Conservation (phyloP, 2,888 invertebrate species). For the Phrixothrix hirtus region DNA sequence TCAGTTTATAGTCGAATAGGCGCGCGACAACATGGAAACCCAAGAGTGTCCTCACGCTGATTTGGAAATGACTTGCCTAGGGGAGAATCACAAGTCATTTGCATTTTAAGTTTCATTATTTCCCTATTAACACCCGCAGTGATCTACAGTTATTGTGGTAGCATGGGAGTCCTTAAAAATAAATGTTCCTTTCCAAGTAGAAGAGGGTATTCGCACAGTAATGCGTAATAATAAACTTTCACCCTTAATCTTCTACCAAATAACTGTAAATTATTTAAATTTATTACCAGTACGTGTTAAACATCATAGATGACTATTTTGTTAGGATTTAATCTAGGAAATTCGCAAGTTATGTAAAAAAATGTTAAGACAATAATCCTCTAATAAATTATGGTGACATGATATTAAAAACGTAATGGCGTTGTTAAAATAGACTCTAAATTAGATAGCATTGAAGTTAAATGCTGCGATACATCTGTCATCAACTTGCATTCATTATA, state of each 20-base stretch:
- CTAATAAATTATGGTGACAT: slow-evolving; percentile 10
- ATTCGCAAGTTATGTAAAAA: not conserved
- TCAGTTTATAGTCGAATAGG: slow-evolving; percentile 33
- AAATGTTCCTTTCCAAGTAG: slow-evolving; percentile 20
- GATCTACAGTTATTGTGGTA: slow-evolving; percentile 34
- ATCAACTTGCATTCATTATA: slow-evolving; percentile 21
- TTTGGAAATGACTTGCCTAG: slow-evolving; percentile 34
- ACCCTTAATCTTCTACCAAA: slow-evolving; percentile 8
- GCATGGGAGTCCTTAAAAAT: slow-evolving; percentile 29
- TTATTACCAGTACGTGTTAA: slow-evolving; percentile 10
- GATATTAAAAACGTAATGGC: slow-evolving; percentile 11
- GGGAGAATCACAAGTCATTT: slow-evolving; percentile 39
- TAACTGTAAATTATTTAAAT: slow-evolving; percentile 20
- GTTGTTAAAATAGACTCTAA: too few species aligned
- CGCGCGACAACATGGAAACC: slow-evolving; percentile 31
- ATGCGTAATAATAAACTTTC: slow-evolving; percentile 17
- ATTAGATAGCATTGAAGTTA: too few species aligned
- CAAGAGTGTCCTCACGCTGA: slow-evolving; percentile 37
- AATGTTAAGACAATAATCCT: not conserved
- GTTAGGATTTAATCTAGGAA: not conserved
- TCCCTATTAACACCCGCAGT: slow-evolving; percentile 38
- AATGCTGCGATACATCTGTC: slow-evolving; percentile 32
- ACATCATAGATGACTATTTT: not conserved
- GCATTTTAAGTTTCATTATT: slow-evolving; percentile 40
- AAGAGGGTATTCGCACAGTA: slow-evolving; percentile 15